A percentile compares a stretch with the other conserved stretches of the same genome.
phyloP scores from a whole-genome alignment of 2,888 invertebrate genomes.

The Agonopterix alstromeriana region DNA sequence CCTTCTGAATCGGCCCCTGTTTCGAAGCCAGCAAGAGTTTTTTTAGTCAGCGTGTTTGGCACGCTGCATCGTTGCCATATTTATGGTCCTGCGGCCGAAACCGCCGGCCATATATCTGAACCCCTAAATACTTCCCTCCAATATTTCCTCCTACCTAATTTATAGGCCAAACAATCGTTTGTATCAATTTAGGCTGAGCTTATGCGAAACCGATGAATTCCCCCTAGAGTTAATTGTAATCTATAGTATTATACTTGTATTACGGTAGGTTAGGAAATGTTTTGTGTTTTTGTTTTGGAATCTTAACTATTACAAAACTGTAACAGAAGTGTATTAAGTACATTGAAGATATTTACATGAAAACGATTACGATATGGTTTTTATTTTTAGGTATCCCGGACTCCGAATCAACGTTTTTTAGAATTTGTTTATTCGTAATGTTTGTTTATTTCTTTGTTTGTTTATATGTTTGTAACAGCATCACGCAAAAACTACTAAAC shows the following conservation, averaged over 20 bases:
- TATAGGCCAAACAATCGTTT: constrained; percentile 40
- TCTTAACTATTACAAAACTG: no score
- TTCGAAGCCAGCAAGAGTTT: constrained; percentile 1
- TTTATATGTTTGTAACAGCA: no score
- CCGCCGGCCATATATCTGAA: constrained; percentile 14
- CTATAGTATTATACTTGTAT: constrained; percentile 7
- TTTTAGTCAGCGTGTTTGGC: constrained; percentile 32
- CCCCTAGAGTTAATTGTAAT: constrained; percentile 17
- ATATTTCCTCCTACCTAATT: constrained; percentile 24
- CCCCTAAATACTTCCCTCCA: constrained; percentile 18
- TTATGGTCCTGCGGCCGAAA: constrained; percentile 31
- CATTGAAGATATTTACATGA: no score
- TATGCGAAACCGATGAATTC: constrained; percentile 27
- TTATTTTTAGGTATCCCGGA: no score
- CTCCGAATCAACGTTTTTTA: no score
- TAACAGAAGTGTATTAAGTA: no score
- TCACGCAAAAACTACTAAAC: no score
- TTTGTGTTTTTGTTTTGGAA: not conserved
- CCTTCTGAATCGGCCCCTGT: not conserved
- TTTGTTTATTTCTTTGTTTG: no score
- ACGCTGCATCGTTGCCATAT: constrained; percentile 26
- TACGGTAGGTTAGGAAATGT: not conserved
- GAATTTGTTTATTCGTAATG: no score
- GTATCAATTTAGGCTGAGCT: constrained; percentile 45
- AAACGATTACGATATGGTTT: no score